Evolutionary conservation across 1,140 invertebrate genomes (phyloP), one percentile per base, ranked within the genome.

Genomic region (Cotesia glomerata): DNA sequence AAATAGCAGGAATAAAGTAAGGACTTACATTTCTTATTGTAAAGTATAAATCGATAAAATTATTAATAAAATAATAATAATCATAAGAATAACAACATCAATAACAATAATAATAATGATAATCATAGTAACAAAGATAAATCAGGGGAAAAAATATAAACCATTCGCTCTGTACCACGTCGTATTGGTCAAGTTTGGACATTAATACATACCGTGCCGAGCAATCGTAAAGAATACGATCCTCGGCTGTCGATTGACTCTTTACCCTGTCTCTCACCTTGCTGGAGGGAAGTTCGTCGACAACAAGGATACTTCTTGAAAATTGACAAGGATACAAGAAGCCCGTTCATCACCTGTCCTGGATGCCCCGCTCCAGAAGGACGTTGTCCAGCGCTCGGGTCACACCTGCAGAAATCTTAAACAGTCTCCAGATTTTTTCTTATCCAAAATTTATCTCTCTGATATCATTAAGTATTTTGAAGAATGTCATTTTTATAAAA

Each of bases 191-290:
- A 35, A 64, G 35, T 56, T 56, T 59, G 52, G 14, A 36, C 14
- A 52, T 69, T 68, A 82, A 86, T 87, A 87, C 85, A 86, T 87
- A 87, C 85, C 85, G 77, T 80, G 79, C 81, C 77, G 80, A 81
- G 63, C 78, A 77, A 77, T 81, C 74, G 79, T 81, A 79, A 71
- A n/a, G 67, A 64, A 70, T 78, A 83, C 80, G 77, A 83, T 75
- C 77, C 77, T 80, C 80, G 84, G 82, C 78, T 78, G 77, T 75
- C 74, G 77, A 74, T 75, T 84, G 77, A 82, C 81, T 85, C 80
- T 86, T 80, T 85, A 85, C 81, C 82, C 79, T 85, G 79, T 86
- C 85, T 86, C 85, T 86, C 85, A 87, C 85, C 86, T 87, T 86
- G 81, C 80, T 81, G 82, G 75, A 79, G 76, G 78, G 81, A 77